Conservation (phyloP, 2,113 vertebrate genomes). For the Microcebus tavaratra region DNA sequence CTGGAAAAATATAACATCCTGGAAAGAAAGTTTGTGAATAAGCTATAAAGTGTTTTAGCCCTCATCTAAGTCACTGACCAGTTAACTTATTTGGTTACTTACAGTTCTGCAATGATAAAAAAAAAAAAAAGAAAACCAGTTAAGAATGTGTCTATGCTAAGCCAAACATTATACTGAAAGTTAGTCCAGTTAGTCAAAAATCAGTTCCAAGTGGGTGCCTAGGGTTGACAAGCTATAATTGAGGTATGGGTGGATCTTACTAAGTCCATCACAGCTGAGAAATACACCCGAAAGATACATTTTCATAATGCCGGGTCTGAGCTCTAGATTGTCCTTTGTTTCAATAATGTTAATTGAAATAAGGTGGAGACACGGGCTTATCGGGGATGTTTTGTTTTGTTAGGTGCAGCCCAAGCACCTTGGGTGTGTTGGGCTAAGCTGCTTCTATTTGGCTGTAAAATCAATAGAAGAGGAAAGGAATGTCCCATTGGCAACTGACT, state of each 20-base stretch:
- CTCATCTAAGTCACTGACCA: background rate
- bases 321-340: conserved; percentile 21
- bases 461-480: conserved; percentile 94
- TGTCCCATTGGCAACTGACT: conserved; percentile 92
- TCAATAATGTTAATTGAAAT: background rate
- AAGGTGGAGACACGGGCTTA: background rate
- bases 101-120: background rate
- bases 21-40: background rate
- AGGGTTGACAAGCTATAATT: background rate
- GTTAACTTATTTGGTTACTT: conserved; percentile 31
- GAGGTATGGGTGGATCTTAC: background rate
- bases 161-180: background rate
- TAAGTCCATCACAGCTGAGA: background rate
- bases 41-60: background rate
- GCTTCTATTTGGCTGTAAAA: conserved; percentile 96
- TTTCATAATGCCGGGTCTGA: background rate
- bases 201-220: background rate
- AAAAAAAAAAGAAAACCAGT: background rate
- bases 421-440: conserved; percentile 95
- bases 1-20: background rate
- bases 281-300: background rate
- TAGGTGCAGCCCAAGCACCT: conserved; percentile 98
- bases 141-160: background rate
- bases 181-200: background rate
- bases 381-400: background rate